Base-by-base conservation (phyloP, 2,797 vertebrate species). In the Anolis apletophallus region DNA sequence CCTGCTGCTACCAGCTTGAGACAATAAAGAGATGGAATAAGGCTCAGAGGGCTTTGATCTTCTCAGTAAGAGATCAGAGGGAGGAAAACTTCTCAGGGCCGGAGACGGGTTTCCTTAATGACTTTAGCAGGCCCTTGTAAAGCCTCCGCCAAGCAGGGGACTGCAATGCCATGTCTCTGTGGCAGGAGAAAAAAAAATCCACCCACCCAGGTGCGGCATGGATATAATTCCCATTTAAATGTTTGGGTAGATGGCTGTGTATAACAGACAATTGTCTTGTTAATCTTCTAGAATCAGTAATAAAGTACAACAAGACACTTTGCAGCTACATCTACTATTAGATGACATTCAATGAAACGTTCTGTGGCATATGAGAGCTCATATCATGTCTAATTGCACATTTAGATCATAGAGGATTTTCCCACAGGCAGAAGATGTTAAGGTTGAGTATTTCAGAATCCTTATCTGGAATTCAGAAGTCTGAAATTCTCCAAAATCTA, bases 1-100 rank as follows among this genome's bases (percentile, higher is more conserved):
- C 86, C 55, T 87, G 86, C 86, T 87, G 86, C 84, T 87, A 76
- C 34, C 86, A 87, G 86, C 86, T 87, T 87, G 86, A 87, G 81
- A 84, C 77, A 80, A 87, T 84, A 79, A 87, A 87, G 86, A 73
- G 73, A 74, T 80, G 81, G 82, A 87, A 84, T 80, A 73, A 68
- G 67, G n/a, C 76, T 79, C 46, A 13, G 57, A 74, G 50, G 29
- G 32, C 68, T 87, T 87, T 87, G 86, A 87, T 87, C 75, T 87
- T 84, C 68, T 54, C 19, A 13, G 29, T 61, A 32, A 87, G 32
- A 54, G 86, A 83, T 87, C 86, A 87, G 75, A 87, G 82, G 34
- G 86, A 79, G 55, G 32, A 67, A 87, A 84, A 80, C 68, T 73
- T 87, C 76, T 87, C 40, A 73, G 12, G 75, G 69, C 68, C 50